Evolutionary conservation across 2,113 vertebrate species (phyloP).

Genomic region (Melanerpes aurifrons): DNA sequence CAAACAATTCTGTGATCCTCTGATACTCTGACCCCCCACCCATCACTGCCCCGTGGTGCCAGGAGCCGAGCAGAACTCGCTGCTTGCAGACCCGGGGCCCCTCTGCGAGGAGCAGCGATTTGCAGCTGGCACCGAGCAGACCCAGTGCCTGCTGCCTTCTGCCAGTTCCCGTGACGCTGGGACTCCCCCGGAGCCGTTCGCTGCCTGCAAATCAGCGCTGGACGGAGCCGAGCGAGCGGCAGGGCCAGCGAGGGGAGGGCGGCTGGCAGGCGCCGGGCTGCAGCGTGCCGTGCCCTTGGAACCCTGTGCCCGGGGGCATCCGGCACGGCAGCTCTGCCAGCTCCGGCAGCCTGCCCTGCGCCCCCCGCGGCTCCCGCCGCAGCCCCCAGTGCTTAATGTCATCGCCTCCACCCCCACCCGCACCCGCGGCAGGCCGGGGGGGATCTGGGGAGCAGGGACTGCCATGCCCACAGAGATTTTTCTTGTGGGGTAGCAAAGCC

Average conservation of each 20-base stretch:
- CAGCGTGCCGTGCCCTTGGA: constrained; percentile 35
- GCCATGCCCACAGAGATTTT: fast-evolving
- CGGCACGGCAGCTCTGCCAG: background rate
- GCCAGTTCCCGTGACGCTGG: constrained; percentile 1
- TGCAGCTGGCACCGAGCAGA: constrained; percentile 17
- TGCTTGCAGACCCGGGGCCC: background rate
- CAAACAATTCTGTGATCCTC: background rate
- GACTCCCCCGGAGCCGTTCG: constrained; percentile 35
- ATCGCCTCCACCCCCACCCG: background rate
- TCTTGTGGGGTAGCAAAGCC: background rate
- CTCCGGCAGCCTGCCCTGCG: background rate
- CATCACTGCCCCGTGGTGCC: background rate
- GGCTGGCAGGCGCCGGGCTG: constrained; percentile 8
- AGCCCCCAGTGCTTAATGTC: background rate
- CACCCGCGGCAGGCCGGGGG: fast-evolving
- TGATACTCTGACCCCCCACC: background rate
- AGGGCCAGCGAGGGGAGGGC: background rate
- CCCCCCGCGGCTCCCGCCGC: background rate
- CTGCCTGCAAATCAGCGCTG: background rate
- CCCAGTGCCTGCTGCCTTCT: background rate
- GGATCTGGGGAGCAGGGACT: fast-evolving
- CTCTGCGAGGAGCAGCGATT: background rate
- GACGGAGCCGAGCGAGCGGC: background rate
- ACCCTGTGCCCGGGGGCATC: constrained; percentile 8
- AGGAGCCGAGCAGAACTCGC: background rate